These are phyloP conservation scores for Gasterosteus aculeatus DNA, from an alignment of 2,113 vertebrate species.

Conservation along the genomic window DNA sequence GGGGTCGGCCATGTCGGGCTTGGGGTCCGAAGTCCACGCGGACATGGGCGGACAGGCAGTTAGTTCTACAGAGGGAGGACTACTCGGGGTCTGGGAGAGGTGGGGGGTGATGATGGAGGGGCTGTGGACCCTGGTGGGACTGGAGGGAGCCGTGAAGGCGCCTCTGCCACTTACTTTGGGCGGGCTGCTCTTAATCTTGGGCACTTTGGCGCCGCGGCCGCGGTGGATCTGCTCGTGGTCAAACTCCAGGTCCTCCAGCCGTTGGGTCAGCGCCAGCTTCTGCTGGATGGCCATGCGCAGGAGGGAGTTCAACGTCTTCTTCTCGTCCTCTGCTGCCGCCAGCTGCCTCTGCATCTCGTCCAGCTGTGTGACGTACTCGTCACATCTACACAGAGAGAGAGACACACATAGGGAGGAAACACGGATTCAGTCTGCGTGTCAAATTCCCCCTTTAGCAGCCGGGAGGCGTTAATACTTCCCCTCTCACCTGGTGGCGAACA, in stretches of 20 bases:
- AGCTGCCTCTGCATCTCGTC: constrained; percentile 99
- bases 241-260: constrained; percentile 98
- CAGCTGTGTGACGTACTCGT: constrained; percentile 96
- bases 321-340: constrained; percentile 97
- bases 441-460: background rate
- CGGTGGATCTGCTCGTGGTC: constrained; percentile 96
- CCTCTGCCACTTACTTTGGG: constrained; percentile 96
- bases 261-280: constrained; percentile 96
- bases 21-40: constrained; percentile 18
- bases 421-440: background rate
- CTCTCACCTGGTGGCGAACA: constrained; percentile 97
- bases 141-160: constrained; percentile 77
- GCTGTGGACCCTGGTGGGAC: constrained; percentile 48
- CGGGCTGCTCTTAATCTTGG: constrained; percentile 92
- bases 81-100: constrained; percentile 48
- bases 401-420: background rate
- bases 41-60: constrained; percentile 37
- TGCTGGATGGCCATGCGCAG: constrained; percentile 99
- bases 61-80: constrained; percentile 47
- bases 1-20: constrained; percentile 48
- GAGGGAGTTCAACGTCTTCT: constrained; percentile 97
- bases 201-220: constrained; percentile 90
- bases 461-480: fast-evolving
- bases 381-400: constrained; percentile 83
- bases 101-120: constrained; percentile 67